phyloP scores from a whole-genome alignment of 1,140 invertebrate species.

The Laupala kohalensis region DNA sequence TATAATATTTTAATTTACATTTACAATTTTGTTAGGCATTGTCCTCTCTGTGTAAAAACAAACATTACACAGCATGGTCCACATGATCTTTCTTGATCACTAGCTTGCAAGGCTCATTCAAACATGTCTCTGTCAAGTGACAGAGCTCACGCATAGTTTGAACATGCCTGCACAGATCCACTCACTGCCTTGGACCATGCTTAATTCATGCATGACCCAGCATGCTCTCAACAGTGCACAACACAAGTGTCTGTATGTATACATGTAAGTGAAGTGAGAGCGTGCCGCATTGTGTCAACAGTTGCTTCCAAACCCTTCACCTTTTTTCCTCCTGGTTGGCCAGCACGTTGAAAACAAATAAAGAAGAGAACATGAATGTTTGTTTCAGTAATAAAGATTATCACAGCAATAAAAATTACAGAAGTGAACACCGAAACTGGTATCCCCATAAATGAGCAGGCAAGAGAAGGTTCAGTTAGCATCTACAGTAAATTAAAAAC shows the following conservation, averaged over 20 bases:
- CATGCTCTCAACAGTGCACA: slow-evolving; percentile 13
- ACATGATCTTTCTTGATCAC: not conserved
- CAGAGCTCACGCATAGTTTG: not conserved
- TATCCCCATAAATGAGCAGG: not conserved
- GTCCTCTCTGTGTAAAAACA: not conserved
- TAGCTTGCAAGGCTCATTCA: not conserved
- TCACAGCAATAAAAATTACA: not conserved
- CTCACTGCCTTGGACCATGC: not conserved
- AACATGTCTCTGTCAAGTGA: not conserved
- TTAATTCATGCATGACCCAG: not conserved
- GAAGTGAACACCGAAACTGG: not conserved
- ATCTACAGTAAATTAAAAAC: not conserved
- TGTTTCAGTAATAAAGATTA: not conserved
- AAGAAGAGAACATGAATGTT: not conserved
- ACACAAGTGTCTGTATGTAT: slow-evolving; percentile 4
- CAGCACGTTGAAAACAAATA: not conserved
- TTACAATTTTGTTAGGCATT: not conserved
- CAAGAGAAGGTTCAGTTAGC: not conserved
- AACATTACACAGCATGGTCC: not conserved
- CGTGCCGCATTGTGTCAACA: slow-evolving; percentile 22
- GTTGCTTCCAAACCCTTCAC: slow-evolving; percentile 48
- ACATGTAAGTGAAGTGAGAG: slow-evolving; percentile 6
- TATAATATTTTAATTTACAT: too few relatives aligned
- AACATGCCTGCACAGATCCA: not conserved
- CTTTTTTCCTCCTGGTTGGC: slow-evolving; percentile 50